phyloP scores from a whole-genome alignment of 1,140 invertebrate genomes.

The Solenopsis fugax region DNA sequence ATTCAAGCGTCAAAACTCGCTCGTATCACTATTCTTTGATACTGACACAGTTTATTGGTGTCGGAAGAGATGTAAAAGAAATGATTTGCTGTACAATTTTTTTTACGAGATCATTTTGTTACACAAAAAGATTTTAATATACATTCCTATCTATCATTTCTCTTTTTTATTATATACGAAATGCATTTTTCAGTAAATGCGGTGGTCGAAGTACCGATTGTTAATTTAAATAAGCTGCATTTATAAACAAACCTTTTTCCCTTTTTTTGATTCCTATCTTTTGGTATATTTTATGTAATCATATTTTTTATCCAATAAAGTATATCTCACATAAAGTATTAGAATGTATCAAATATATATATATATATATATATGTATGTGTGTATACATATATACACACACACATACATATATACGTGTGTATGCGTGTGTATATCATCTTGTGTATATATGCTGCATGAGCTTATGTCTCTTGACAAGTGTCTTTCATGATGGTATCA shows the following conservation, averaged over 20 bases:
- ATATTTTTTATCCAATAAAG: conserved; percentile 26
- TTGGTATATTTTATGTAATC: conserved; percentile 45
- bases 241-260: conserved; percentile 37
- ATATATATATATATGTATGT: conserved; percentile 9
- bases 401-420: background rate
- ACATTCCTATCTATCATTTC: conserved; percentile 21
- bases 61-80: conserved; percentile 40
- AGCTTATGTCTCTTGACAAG: conserved; percentile 75
- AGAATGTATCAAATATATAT: conserved; percentile 82
- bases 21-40: background rate
- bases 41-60: conserved; percentile 9
- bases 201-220: background rate
- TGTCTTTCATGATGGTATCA: conserved; percentile 75
- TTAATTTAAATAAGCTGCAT: conserved; percentile 57
- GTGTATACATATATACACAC: conserved; percentile 34
- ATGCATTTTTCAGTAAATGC: conserved; percentile 37
- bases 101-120: conserved; percentile 25
- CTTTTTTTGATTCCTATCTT: conserved; percentile 55
- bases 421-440: conserved; percentile 41
- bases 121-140: conserved; percentile 27
- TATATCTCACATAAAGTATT: conserved; percentile 77
- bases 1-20: background rate
- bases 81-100: conserved; percentile 23
- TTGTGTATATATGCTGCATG: conserved; percentile 61
- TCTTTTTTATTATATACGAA: conserved; percentile 5